A percentile compares a stretch with the other conserved stretches of the same genome.
Conservation (phyloP, 2,113 vertebrate genomes). For the Pygoscelis antarcticus region DNA sequence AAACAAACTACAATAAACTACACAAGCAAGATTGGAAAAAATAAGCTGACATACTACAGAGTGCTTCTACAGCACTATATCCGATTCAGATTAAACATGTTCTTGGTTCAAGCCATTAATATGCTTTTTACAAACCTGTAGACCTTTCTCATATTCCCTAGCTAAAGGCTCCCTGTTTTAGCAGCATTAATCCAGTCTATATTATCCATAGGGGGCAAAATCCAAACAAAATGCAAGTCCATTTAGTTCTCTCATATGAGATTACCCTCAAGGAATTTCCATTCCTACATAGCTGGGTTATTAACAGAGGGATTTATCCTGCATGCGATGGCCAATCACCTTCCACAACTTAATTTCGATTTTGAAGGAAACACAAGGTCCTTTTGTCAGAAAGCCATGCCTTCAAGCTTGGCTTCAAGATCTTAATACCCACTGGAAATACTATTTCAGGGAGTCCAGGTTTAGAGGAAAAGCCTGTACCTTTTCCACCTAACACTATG, state of each 20-base stretch:
- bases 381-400: constrained; percentile 10
- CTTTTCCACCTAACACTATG: background rate
- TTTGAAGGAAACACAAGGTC: background rate
- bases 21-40: background rate
- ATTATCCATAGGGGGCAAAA: background rate
- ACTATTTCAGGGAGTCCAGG: background rate
- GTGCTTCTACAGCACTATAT: background rate
- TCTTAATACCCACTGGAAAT: background rate
- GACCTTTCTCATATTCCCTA: background rate
- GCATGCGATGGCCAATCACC: background rate
- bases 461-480: background rate
- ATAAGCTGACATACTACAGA: background rate
- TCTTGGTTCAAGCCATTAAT: background rate
- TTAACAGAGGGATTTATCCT: background rate
- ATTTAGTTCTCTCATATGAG: background rate
- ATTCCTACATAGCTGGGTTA: background rate
- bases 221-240: background rate
- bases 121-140: background rate
- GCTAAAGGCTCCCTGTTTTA: background rate
- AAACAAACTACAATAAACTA: background rate
- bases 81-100: background rate
- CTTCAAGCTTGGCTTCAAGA: background rate
- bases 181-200: background rate
- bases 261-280: constrained; percentile 25
- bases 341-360: background rate